Evolutionary conservation across 2,797 vertebrate genomes (phyloP).

Genomic region (Smutsia temminckii): DNA sequence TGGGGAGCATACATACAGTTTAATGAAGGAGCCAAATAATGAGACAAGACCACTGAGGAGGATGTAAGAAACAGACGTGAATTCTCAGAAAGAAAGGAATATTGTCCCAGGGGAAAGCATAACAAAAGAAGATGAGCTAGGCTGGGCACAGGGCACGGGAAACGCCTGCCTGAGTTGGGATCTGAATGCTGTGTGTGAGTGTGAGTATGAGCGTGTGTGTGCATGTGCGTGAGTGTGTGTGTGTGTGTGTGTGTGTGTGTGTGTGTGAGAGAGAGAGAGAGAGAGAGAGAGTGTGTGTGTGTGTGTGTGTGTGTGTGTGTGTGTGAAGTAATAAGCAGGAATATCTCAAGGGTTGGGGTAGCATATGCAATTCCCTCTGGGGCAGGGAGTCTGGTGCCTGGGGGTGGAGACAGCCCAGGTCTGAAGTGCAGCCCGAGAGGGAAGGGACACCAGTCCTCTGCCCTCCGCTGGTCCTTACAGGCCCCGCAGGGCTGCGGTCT

Average conservation of each 20-base stretch:
- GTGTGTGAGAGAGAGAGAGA: too few relatives aligned
- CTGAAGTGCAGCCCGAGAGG: not conserved
- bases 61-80: not conserved
- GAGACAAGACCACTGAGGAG: not conserved
- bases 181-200: too few relatives aligned
- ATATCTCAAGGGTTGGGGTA: rapidly evolving
- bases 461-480: not conserved
- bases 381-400: not conserved
- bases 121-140: not conserved
- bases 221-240: too few relatives aligned
- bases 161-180: too few relatives aligned
- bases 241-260: too few relatives aligned
- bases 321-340: not conserved
- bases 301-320: too few relatives aligned
- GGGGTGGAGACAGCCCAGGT: not conserved
- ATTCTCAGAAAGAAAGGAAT: not conserved
- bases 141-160: not conserved
- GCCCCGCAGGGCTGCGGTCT: not conserved
- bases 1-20: not conserved
- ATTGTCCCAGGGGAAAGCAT: not conserved
- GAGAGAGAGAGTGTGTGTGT: too few relatives aligned
- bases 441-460: not conserved
- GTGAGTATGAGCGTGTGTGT: too few relatives aligned
- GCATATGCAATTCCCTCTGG: not conserved
- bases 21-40: not conserved